These are phyloP conservation scores for Amphimallon solstitiale DNA, from an alignment of 2,888 invertebrate genomes.

Conservation along the genomic window DNA sequence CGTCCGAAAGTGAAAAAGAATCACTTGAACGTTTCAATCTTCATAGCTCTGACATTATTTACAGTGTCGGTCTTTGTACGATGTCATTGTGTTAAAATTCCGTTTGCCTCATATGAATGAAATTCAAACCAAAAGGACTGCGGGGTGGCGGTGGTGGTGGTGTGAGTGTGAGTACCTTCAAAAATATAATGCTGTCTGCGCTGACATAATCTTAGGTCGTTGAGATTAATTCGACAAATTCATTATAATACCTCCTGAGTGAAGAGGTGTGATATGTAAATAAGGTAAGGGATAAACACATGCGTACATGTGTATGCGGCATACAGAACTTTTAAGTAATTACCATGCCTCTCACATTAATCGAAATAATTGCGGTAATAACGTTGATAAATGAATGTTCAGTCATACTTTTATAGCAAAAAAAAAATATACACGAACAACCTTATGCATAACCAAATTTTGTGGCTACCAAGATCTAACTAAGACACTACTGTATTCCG, in stretches of 20 bases:
- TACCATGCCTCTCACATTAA: too few relatives aligned
- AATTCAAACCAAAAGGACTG: not conserved
- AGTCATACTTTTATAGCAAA: too few relatives aligned
- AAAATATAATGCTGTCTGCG: slow-evolving; percentile 33
- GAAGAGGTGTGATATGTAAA: slow-evolving; percentile 11
- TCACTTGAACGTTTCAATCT: slow-evolving; percentile 38
- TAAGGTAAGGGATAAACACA: not conserved
- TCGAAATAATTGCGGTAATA: too few relatives aligned
- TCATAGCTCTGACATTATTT: slow-evolving; percentile 32
- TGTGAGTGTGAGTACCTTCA: not conserved
- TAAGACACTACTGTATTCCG: too few relatives aligned
- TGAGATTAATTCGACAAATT: slow-evolving; percentile 21
- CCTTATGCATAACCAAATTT: too few relatives aligned
- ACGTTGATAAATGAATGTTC: too few relatives aligned
- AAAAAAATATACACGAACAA: too few relatives aligned
- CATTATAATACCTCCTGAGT: too few relatives aligned
- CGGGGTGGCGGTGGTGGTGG: not conserved
- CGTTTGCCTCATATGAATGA: not conserved
- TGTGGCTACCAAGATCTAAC: too few relatives aligned
- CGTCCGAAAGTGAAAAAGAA: slow-evolving; percentile 14
- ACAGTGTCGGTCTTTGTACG: slow-evolving; percentile 27
- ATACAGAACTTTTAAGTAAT: too few relatives aligned
- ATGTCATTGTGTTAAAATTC: not conserved
- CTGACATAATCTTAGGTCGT: slow-evolving; percentile 36
- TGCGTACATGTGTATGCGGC: too few relatives aligned